Percentiles rank a stretch among this genome's conserved stretches.
These are phyloP conservation scores for Monarcha castaneiventris DNA, from an alignment of 2,113 vertebrate genomes.

Conservation along the genomic window DNA sequence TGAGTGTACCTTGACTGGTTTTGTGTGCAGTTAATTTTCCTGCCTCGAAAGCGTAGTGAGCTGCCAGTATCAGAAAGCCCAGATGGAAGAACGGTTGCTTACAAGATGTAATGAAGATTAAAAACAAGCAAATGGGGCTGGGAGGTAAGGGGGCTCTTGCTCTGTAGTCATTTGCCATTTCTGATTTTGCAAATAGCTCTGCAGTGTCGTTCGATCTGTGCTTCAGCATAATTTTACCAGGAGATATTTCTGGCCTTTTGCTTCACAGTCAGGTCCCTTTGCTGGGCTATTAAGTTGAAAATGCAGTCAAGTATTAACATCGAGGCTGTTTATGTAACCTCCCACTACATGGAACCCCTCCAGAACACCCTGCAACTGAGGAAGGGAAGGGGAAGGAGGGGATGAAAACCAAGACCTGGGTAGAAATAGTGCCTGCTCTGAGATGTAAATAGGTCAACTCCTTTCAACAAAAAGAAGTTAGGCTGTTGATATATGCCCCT, in stretches of 20 bases:
- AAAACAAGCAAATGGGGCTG: slow-evolving; percentile 23
- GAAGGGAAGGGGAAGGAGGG: neutral
- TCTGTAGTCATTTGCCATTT: slow-evolving; percentile 20
- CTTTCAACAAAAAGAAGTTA: neutral
- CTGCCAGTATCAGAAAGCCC: neutral
- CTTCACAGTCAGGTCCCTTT: slow-evolving; percentile 46
- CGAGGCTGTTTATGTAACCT: slow-evolving; percentile 32
- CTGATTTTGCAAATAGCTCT: slow-evolving; percentile 36
- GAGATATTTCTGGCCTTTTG: slow-evolving; percentile 63
- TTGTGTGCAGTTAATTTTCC: neutral
- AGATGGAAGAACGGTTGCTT: slow-evolving; percentile 17
- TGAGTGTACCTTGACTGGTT: neutral
- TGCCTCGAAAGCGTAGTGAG: neutral
- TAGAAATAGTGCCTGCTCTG: neutral
- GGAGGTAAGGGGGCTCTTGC: neutral
- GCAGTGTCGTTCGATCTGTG: neutral
- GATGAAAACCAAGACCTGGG: neutral
- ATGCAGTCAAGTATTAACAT: slow-evolving; percentile 61
- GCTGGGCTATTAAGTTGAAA: slow-evolving; percentile 50
- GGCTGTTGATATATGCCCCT: neutral
- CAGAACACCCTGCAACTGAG: neutral
- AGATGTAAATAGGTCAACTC: slow-evolving; percentile 6
- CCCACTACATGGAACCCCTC: neutral
- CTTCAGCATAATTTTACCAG: slow-evolving; percentile 50
- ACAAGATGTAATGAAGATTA: slow-evolving; percentile 24